phyloP scores from a whole-genome alignment of 2,797 vertebrate species.

The Ctenopoma multispine region DNA sequence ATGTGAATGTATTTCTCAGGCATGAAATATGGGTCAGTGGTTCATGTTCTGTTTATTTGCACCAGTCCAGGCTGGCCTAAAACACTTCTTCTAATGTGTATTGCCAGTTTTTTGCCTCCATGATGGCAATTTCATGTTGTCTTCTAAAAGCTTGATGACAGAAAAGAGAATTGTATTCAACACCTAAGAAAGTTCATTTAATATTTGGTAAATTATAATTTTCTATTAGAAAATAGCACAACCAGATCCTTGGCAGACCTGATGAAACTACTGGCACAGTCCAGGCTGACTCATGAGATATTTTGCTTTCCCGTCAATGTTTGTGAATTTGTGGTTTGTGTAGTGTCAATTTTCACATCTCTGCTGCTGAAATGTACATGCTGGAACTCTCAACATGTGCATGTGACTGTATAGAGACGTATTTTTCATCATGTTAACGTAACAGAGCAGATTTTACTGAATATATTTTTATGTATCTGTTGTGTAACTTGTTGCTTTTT shows the following conservation, averaged over 20 bases:
- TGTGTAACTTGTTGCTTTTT: constrained; percentile 41
- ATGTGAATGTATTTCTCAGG: constrained; percentile 34
- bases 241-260: background rate
- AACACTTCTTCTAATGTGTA: background rate
- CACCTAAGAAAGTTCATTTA: background rate
- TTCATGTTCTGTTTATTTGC: background rate
- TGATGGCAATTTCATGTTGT: background rate
- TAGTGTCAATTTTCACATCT: constrained; percentile 43
- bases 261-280: background rate
- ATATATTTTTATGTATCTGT: constrained; percentile 48
- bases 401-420: constrained; percentile 24
- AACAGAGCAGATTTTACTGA: constrained; percentile 21
- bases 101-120: background rate
- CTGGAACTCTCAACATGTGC: constrained; percentile 27
- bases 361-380: background rate
- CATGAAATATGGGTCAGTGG: constrained; percentile 4
- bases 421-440: constrained; percentile 44
- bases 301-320: constrained; percentile 9
- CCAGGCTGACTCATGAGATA: background rate
- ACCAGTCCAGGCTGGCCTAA: background rate
- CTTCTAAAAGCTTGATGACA: background rate
- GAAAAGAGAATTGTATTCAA: background rate
- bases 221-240: background rate
- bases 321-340: constrained; percentile 32
- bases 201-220: background rate